Evolutionary conservation across 2,888 invertebrate species (phyloP).

Genomic region (Synergus laeviventris): DNA sequence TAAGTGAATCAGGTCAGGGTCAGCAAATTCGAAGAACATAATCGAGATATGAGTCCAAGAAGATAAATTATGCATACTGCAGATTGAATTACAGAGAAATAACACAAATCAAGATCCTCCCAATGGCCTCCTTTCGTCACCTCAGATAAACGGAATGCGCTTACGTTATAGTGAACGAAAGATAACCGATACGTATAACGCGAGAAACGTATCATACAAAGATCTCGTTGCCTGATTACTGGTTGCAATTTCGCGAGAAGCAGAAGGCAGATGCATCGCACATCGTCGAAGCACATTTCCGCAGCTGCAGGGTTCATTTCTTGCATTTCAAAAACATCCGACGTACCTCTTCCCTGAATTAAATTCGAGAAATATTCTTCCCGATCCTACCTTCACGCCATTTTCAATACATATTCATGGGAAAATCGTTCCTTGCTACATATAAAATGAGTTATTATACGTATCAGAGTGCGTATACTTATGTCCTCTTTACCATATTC

Average conservation of each 20-base stretch:
- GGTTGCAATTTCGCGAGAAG: background rate
- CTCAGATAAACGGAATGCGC: slow-evolving; percentile 18
- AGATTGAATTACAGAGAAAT: background rate
- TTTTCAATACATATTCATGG: background rate
- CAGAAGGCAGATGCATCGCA: slow-evolving; percentile 14
- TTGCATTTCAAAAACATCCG: background rate
- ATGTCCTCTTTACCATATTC: background rate
- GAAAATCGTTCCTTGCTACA: background rate
- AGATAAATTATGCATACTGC: background rate
- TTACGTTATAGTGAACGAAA: slow-evolving; percentile 6
- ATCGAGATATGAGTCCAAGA: background rate
- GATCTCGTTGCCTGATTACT: slow-evolving; percentile 19
- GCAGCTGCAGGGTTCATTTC: background rate
- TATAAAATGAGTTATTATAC: background rate
- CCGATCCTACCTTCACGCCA: background rate
- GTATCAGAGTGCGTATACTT: too few species aligned
- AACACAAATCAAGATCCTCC: slow-evolving; percentile 16
- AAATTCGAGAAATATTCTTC: background rate
- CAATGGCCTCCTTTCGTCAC: slow-evolving; percentile 1
- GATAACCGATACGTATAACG: background rate
- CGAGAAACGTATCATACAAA: slow-evolving; percentile 12
- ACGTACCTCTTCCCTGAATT: background rate
- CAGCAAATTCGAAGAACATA: too few species aligned
- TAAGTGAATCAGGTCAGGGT: background rate
- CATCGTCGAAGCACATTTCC: background rate